Evolutionary conservation across 92 coral and sea anemone genomes (phyloP).

Genomic region (Epizoanthus rinbou): DNA sequence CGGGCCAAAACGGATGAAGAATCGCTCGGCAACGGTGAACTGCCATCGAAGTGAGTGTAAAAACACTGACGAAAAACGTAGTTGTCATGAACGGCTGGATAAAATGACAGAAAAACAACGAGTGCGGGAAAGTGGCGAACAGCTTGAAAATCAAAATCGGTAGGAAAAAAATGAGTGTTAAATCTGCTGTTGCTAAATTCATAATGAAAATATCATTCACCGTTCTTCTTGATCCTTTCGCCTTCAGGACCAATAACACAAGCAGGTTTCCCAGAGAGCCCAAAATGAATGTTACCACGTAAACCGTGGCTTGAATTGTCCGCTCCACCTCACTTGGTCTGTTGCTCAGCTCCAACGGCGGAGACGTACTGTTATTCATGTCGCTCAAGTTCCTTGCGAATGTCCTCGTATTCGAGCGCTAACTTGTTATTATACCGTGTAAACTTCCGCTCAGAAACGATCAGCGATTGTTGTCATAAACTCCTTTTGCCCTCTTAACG

Average conservation of each 20-base stretch:
- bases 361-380: conserved; percentile 33
- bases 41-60: conserved; percentile 85
- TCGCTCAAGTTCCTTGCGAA: not conserved
- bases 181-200: conserved; percentile 81
- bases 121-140: conserved; percentile 55
- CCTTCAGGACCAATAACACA: conserved; percentile 64
- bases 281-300: conserved; percentile 63
- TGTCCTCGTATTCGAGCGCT: not conserved
- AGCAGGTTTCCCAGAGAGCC: conserved; percentile 79
- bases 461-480: conserved; percentile 8
- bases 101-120: conserved; percentile 71
- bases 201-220: conserved; percentile 85
- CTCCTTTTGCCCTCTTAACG: conserved; percentile 5
- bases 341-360: not conserved
- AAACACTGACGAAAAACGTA: conserved; percentile 83
- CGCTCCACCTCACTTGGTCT: not conserved
- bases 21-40: conserved; percentile 90
- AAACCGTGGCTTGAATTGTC: conserved; percentile 40
- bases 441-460: conserved; percentile 19
- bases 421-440: not conserved
- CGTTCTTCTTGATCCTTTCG: conserved; percentile 68
- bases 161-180: conserved; percentile 71
- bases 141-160: conserved; percentile 74
- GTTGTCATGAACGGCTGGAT: conserved; percentile 82
- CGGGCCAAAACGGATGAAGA: conserved; percentile 77